A percentile compares a stretch with the other conserved stretches of the same genome.
Conservation (phyloP, 2,888 invertebrate genomes). For the Monochamus alternatus region DNA sequence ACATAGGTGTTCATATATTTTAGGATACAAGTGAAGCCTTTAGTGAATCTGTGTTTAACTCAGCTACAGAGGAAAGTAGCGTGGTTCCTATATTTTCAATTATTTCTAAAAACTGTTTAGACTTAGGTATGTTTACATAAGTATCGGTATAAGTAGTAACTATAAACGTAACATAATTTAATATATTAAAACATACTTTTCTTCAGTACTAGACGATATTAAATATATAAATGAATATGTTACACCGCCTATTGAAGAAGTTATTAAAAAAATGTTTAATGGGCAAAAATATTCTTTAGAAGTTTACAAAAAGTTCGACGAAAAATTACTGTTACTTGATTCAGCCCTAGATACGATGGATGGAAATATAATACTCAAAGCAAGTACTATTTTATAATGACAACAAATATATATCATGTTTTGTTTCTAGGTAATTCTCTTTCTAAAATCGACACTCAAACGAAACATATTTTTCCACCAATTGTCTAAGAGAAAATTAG, state of each 20-base stretch:
- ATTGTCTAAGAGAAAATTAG: conserved; percentile 79
- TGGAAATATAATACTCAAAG: conserved; percentile 84
- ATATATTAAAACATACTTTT: conserved; percentile 37
- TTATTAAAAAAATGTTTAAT: conserved; percentile 72
- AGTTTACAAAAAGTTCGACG: conserved; percentile 72
- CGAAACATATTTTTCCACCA: conserved; percentile 80
- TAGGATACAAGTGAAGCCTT: conserved; percentile 41
- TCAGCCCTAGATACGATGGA: conserved; percentile 81
- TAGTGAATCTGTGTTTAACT: conserved; percentile 41
- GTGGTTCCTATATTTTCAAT: conserved; percentile 64
- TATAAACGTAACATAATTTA: conserved; percentile 7
- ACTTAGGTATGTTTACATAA: conserved; percentile 44
- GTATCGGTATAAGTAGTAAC: conserved; percentile 11
- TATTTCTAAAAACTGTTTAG: conserved; percentile 63
- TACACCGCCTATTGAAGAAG: conserved; percentile 68
- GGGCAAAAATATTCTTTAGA: conserved; percentile 73
- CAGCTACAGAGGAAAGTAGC: conserved; percentile 55
- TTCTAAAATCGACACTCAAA: conserved; percentile 83
- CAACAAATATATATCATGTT: conserved; percentile 25
- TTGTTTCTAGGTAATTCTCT: conserved; percentile 80
- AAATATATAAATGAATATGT: conserved; percentile 54
- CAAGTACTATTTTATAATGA: conserved; percentile 64
- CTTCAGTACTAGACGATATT: conserved; percentile 71
- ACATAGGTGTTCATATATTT: conserved; percentile 13
- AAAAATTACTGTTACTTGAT: conserved; percentile 82